A percentile compares a stretch with the other conserved stretches of the same genome.
Conservation (phyloP, 2,888 invertebrate species). For the Trachelus iudaicus region DNA sequence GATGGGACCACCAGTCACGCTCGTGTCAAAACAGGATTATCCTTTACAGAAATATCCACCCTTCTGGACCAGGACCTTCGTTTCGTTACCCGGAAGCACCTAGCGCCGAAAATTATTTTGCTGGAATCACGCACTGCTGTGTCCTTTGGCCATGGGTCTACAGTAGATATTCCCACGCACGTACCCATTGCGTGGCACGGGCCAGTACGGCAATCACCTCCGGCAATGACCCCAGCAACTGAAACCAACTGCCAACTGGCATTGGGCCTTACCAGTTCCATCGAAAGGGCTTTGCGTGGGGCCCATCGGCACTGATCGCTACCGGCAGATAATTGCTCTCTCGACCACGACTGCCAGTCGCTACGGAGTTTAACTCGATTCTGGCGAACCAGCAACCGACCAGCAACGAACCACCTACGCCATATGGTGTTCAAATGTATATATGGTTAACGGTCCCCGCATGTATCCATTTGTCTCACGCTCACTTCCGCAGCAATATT, state of each 20-base stretch:
- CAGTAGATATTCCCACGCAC: constrained; percentile 37
- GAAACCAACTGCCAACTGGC: background rate
- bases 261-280: background rate
- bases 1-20: constrained; percentile 47
- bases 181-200: constrained; percentile 36
- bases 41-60: constrained; percentile 14
- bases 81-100: background rate
- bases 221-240: background rate
- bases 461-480: constrained; percentile 1
- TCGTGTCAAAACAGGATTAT: constrained; percentile 54
- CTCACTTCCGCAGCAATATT: constrained; percentile 2
- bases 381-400: background rate
- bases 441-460: constrained; percentile 23
- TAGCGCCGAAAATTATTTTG: background rate
- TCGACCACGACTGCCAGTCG: background rate
- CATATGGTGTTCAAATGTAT: constrained; percentile 34
- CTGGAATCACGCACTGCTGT: background rate
- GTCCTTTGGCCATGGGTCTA: background rate
- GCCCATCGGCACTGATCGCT: constrained; percentile 9
- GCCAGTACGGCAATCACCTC: constrained; percentile 33
- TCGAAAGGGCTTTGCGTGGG: constrained; percentile 27
- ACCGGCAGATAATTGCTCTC: background rate
- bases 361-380: background rate
- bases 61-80: background rate
- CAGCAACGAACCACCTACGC: constrained; percentile 22